These are phyloP conservation scores for Anguilla japonica DNA, from an alignment of 2,113 vertebrate genomes.

Conservation along the genomic window DNA sequence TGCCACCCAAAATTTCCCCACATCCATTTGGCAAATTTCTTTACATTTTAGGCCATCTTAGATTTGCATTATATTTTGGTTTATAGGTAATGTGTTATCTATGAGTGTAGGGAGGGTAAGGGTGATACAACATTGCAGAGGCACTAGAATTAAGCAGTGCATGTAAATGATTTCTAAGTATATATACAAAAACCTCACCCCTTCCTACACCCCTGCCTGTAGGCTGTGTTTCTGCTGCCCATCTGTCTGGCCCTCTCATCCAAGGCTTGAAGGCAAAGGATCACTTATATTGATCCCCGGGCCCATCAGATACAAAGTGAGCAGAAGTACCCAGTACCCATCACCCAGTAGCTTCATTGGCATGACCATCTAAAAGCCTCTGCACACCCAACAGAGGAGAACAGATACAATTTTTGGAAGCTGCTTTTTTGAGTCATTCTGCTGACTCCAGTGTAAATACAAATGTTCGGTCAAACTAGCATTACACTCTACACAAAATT, in stretches of 20 bases:
- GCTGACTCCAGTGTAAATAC: not conserved
- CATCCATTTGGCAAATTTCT: not conserved
- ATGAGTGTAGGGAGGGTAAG: too few relatives aligned
- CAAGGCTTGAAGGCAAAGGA: not conserved
- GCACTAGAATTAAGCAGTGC: not conserved
- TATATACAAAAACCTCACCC: too few relatives aligned
- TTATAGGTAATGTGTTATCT: too few relatives aligned
- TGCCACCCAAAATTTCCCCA: not conserved
- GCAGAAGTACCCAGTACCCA: not conserved
- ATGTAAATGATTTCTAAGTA: too few relatives aligned
- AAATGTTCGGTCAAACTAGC: not conserved
- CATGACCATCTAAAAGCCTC: not conserved
- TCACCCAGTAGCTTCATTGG: not conserved
- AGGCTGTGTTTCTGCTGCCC: not conserved
- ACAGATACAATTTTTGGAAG: too few relatives aligned
- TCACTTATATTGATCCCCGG: not conserved
- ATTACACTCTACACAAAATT: not conserved
- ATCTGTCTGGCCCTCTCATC: slow-evolving; percentile 2
- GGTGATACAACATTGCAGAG: too few relatives aligned
- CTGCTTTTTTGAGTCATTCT: too few relatives aligned
- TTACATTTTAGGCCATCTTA: not conserved
- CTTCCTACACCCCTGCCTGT: not conserved
- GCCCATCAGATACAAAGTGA: not conserved
- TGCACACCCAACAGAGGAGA: not conserved
- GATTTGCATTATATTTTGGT: not conserved